Evolutionary conservation across 2,113 vertebrate genomes (phyloP), one percentile per base, ranked within the genome.

Genomic region (Athene noctua): DNA sequence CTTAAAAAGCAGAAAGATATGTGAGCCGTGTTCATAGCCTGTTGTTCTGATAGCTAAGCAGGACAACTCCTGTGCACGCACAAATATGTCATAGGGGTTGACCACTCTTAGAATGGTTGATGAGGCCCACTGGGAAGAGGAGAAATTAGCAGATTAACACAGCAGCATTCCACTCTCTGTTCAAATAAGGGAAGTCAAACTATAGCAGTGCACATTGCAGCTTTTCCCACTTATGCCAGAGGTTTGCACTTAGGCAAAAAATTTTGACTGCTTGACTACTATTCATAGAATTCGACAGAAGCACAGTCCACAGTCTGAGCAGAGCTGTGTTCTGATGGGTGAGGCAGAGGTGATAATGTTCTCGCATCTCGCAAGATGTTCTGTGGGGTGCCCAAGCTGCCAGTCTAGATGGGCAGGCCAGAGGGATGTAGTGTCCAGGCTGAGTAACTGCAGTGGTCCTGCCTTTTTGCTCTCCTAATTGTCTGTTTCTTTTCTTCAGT

Each of bases 401-500:
- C 66, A 6, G 9, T 13, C 22, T 5, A 29, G 46, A 4, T 4
- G 16, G 23, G 34, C 32, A 14, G 65, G 55, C 18, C 3, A 5
- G 80, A 68, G 27, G 8, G 27, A 15, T 4, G 1, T 49, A 26
- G 51, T 4, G 20, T 15, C 23, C 25, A 55, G 61, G 82, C 38
- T 71, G 67, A 21, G 30, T 21, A 52, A 22, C 21, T 62, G 80
- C 44, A 44, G 27, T 9, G n/a, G 0, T 36, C 2, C 34, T 75
- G 54, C 26, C 15, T 67, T 75, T 66, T 11, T 9, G 2, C 44
- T 71, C 40, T 42, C 38, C 66, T 96, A 75, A 97, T 25, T 83
- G 16, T 62, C 34, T 94, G 22, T 94, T 91, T 92, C 81, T 90
- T 95, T 86, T 88, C 21, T 85, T 42, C 92, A 99, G 99, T 93